Evolutionary conservation across 30 jellyfish, hydroid and myxozoan genomes (phyloP), one percentile per base, ranked within the genome.

Genomic region (Mastigias papua): DNA sequence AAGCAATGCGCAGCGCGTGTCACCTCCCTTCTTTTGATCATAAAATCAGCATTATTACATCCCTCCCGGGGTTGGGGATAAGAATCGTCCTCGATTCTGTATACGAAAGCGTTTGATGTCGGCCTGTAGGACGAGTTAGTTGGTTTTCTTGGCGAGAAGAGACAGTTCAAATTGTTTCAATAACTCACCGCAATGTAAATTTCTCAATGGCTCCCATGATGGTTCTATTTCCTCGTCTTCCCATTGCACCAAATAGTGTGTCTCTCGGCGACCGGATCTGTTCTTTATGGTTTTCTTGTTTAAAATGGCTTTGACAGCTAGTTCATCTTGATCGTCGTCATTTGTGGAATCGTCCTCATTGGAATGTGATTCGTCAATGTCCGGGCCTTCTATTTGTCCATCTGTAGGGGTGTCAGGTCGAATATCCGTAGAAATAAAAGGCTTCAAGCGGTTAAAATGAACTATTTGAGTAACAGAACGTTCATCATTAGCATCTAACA

Each of bases 381-480:
- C n/a, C n/a, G n/a, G n/a, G n/a, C n/a, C n/a, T n/a, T n/a, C n/a
- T n/a, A n/a, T n/a, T n/a, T n/a, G n/a, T n/a, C n/a, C n/a, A n/a
- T n/a, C n/a, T n/a, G n/a, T n/a, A n/a, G n/a, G n/a, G n/a, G 67
- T 54, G 3, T 54, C 27, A 2, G 67, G 67, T 54, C 67, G 2
- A 54, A 6, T 54, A 54, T 54, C 54, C 7, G 7, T 4, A 42
- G 91, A 66, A 31, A 65, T 58, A 72, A 49, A 84, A 31, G 72
- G 88, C 28, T 84, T 84, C 20, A 51, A 32, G 13, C 81, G 64
- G 26, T 71, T 70, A 27, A 84, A 88, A 28, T 84, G 95, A 33
- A 86, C 95, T 27, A 26, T 61, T 42, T 73, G 89, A 23, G 46
- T 51, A 15, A 33, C 21, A 19, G 60, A 48, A 1, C 89, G 65